A percentile compares a stretch with the other conserved stretches of the same genome.
Evolutionary conservation across 2,888 invertebrate species (phyloP).

Genomic region (Candidula unifasciata): DNA sequence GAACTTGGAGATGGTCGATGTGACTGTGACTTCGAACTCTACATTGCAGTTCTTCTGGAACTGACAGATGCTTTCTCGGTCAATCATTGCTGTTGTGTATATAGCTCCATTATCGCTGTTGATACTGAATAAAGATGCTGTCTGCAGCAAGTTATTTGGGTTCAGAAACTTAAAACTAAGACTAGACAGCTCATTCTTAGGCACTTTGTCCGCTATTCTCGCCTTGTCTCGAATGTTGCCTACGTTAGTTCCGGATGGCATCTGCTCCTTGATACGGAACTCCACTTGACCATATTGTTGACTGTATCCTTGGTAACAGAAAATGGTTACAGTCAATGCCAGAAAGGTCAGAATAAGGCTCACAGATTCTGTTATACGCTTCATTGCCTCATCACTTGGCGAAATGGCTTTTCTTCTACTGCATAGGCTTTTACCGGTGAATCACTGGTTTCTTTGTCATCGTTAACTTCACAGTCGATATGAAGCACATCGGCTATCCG

Average conservation of each 20-base stretch:
- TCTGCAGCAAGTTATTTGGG: conserved; percentile 51
- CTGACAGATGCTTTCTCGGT: conserved; percentile 64
- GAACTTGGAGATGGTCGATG: conserved; percentile 52
- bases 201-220: conserved; percentile 51
- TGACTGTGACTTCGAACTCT: conserved; percentile 59
- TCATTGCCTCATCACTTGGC: not conserved
- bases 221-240: conserved; percentile 60
- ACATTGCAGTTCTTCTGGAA: conserved; percentile 59
- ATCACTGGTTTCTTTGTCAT: not conserved
- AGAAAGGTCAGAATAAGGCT: not conserved
- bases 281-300: conserved; percentile 48
- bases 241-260: conserved; percentile 58
- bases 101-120: conserved; percentile 61
- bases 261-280: conserved; percentile 62
- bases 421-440: not conserved
- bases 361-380: not conserved
- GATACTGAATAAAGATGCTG: conserved; percentile 59
- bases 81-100: conserved; percentile 60
- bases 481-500: not conserved
- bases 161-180: conserved; percentile 56
- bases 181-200: conserved; percentile 42
- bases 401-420: not conserved
- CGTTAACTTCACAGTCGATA: not conserved
- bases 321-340: not conserved
- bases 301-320: not conserved